Evolutionary conservation across 2,797 vertebrate species (phyloP), one percentile per base, ranked within the genome.

Genomic region (Acipenser transmontanus): DNA sequence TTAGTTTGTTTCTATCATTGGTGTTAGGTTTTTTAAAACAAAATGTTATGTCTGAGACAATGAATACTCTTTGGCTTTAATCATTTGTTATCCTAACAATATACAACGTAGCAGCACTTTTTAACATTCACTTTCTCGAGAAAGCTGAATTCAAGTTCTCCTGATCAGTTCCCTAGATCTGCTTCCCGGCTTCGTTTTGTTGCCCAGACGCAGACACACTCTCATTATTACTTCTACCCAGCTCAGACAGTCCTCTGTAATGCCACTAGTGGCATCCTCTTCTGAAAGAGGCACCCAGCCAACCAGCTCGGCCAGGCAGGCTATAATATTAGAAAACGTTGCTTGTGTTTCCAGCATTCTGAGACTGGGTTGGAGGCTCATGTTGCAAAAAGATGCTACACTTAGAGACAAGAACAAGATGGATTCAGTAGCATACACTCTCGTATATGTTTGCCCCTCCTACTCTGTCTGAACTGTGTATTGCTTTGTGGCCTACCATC

Each of bases 61-160:
- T 79, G 78, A 94, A 95, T 85, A 91, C 95, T 97, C 94, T 95
- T 95, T 95, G 94, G 93, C 90, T 92, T 93, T 76, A 81, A 84
- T 85, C 82, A 84, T 89, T 80, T 80, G 74, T 79, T 80, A 82
- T 84, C 77, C 50, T 50, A 80, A 81, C 70, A 82, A 82, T 76
- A 87, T 87, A 85, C 85, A 72, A 84, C 67, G 73, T 91, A 96
- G 95, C 94, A 95, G 94, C 94, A 93, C 88, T 83, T 89, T 74
- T 90, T 88, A 84, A 87, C 88, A 85, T 89, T 88, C 87, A 64
- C 69, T 78, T 79, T 77, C 85, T 82, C 75, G 73, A 74, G 76
- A 65, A 65, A 68, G 7, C 70, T 70, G 14, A 71, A 61, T 70
- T 66, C 66, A 70, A 77, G 71, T 78, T 76, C 8, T 77, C 69